Evolutionary conservation across 2,113 vertebrate genomes (phyloP), one percentile per base, ranked within the genome.

Genomic region (Platysteira castanea): DNA sequence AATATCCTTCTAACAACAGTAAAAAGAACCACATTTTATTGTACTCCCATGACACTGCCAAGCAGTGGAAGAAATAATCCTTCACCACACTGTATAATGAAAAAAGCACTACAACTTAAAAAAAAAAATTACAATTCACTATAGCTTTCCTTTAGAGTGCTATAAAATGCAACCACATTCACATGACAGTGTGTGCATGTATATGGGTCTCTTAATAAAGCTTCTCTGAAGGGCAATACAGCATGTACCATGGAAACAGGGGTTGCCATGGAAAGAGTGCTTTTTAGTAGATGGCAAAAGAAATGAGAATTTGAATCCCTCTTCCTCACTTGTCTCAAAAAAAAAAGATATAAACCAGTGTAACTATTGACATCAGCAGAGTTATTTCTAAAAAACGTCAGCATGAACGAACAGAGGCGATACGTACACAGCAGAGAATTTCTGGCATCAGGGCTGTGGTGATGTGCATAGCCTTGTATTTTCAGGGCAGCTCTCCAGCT

Each of bases 191-290:
- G 53, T 39, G 54, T 44, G 70, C 18, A 46, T 90, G 64, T 82
- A 10, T 87, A 74, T 57, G n/a, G 57, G 88, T 88, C 56, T 96
- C 96, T 95, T 96, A 94, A 94, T 88, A 95, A 96, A 97, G 91
- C 89, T 82, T 64, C 95, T 97, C 93, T 67, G 87, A 97, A 97
- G 96, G 71, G 81, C 95, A 96, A n/a, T 90, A 75, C 81, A 59
- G 90, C 61, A 74, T 17, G 57, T 84, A 54, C 97, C 98, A 98
- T 98, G 97, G 98, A 98, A 98, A 98, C 97, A 82, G 91, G 42
- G 90, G 97, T 98, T 98, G 95, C 97, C 97, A 98, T 97, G 97
- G 97, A 96, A 98, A 97, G 97, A 92, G 54, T 79, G 97, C 37
- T 82, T 97, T 96, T 97, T 97, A 95, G 96, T 85, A 86, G 96